A percentile compares a stretch with the other conserved stretches of the same genome.
Evolutionary conservation across 2,113 vertebrate genomes (phyloP).

Genomic region (Melanotaenia duboulayi): DNA sequence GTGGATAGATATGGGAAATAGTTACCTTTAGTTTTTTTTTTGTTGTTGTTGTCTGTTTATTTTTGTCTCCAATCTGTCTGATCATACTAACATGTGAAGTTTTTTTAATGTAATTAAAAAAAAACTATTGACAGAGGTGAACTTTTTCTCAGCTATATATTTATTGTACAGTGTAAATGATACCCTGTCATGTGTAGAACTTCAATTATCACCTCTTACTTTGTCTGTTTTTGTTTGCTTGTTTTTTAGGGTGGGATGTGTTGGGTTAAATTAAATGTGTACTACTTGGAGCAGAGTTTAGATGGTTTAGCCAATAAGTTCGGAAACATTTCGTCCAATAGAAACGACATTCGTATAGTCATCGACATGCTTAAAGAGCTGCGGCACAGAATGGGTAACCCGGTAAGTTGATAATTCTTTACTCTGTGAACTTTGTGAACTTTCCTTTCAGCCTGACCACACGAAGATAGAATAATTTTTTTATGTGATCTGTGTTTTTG

Average conservation of each 20-base stretch:
- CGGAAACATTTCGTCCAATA: constrained; percentile 85
- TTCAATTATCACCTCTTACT: background rate
- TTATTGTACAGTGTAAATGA: background rate
- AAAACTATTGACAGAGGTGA: background rate
- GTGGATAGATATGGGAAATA: no score
- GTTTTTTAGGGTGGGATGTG: constrained; percentile 79
- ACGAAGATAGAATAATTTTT: no score
- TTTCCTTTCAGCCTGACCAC: no score
- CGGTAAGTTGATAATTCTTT: constrained; percentile 71
- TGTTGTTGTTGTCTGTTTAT: background rate
- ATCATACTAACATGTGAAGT: no score
- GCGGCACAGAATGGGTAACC: constrained; percentile 65
- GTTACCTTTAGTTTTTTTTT: no score
- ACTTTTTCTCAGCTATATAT: background rate
- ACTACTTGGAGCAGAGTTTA: constrained; percentile 83
- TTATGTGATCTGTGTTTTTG: background rate
- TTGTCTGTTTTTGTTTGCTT: constrained; percentile 1
- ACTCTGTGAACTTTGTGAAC: background rate
- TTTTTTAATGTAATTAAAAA: no score
- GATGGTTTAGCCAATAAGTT: constrained; percentile 79
- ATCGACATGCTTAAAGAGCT: constrained; percentile 81
- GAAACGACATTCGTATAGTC: constrained; percentile 80
- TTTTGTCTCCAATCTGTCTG: background rate
- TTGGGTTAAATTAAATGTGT: constrained; percentile 84
- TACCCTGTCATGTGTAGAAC: background rate